phyloP scores from a whole-genome alignment of 2,113 vertebrate species.

The Nannobrachium achirus region DNA sequence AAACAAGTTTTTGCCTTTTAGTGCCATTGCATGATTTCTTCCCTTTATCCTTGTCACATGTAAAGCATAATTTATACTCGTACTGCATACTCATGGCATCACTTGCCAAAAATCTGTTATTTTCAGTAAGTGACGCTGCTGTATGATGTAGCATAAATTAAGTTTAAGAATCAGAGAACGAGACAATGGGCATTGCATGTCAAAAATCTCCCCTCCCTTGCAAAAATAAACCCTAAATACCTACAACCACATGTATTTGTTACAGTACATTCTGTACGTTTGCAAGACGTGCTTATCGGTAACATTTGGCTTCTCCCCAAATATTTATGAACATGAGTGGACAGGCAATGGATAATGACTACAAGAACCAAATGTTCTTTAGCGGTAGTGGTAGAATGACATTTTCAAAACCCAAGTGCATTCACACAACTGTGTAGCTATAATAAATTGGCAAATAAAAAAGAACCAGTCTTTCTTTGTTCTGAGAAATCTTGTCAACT shows the following conservation, averaged over 20 bases:
- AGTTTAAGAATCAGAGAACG: neutral
- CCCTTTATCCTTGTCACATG: slow-evolving; percentile 28
- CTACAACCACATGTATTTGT: neutral
- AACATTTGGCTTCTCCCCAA: neutral
- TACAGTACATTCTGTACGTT: slow-evolving; percentile 5
- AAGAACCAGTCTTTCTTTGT: neutral
- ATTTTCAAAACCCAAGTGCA: neutral
- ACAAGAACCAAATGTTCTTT: neutral
- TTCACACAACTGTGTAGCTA: neutral
- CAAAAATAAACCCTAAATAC: neutral
- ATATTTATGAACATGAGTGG: neutral
- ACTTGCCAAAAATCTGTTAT: too few relatives aligned
- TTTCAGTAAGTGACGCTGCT: too few relatives aligned
- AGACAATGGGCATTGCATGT: neutral
- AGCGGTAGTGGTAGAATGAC: neutral
- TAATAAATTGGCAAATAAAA: slow-evolving; percentile 6
- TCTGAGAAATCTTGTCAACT: neutral
- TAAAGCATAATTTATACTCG: neutral
- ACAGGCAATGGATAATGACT: neutral
- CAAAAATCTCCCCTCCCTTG: neutral
- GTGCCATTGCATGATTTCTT: slow-evolving; percentile 28
- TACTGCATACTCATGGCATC: neutral
- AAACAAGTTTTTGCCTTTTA: neutral
- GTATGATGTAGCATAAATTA: too few relatives aligned
- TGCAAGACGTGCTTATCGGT: neutral